These are phyloP conservation scores for Fopius arisanus DNA, from an alignment of 1,140 invertebrate genomes.

Conservation along the genomic window DNA sequence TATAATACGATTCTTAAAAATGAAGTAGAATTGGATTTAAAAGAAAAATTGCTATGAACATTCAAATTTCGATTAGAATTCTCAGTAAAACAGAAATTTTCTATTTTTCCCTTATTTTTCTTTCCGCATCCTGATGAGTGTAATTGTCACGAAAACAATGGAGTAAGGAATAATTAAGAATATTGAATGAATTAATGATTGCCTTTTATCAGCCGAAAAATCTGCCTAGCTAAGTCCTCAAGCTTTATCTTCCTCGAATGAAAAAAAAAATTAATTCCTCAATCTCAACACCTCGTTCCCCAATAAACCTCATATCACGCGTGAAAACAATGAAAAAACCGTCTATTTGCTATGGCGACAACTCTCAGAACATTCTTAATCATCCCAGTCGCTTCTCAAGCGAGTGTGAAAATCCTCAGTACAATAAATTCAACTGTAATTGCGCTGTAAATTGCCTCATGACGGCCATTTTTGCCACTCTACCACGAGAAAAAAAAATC, in stretches of 20 bases:
- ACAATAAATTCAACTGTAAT: conserved; percentile 16
- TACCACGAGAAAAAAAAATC: neutral
- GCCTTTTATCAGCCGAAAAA: too few species aligned
- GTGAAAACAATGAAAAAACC: conserved; percentile 6
- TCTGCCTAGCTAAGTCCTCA: too few species aligned
- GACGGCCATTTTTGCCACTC: neutral
- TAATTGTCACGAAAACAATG: too few species aligned
- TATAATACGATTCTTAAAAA: too few species aligned
- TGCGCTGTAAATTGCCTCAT: conserved; percentile 16
- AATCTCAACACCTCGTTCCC: neutral
- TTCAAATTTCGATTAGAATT: too few species aligned
- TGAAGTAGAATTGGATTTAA: too few species aligned
- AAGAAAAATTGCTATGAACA: too few species aligned
- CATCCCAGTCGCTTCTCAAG: neutral
- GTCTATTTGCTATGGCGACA: neutral
- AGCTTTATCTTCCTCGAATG: neutral
- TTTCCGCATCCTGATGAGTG: too few species aligned
- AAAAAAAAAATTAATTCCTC: neutral
- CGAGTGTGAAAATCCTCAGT: conserved; percentile 1
- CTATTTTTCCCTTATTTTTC: too few species aligned
- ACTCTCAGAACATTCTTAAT: conserved; percentile 13
- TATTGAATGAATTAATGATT: too few species aligned
- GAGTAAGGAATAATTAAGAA: too few species aligned
- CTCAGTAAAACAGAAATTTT: too few species aligned
- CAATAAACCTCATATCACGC: neutral